Conservation (phyloP, 2,113 vertebrate species). For the Nipponia nippon region DNA sequence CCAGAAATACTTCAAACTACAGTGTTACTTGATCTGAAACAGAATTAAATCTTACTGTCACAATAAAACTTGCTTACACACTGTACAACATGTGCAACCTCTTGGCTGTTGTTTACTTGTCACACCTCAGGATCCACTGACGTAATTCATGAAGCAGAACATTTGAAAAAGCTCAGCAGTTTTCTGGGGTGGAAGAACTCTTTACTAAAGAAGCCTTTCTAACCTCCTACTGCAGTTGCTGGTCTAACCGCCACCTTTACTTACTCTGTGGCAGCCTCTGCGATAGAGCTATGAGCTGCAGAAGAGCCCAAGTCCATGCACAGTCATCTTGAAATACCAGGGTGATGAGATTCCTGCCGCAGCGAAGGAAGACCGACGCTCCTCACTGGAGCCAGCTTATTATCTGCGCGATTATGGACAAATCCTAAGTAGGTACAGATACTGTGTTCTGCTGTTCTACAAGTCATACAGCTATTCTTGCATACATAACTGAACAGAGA, state of each 20-base stretch:
- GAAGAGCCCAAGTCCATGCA: background rate
- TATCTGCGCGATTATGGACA: rapidly evolving
- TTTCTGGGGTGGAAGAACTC: background rate
- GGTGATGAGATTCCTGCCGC: background rate
- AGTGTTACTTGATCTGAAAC: background rate
- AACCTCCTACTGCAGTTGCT: background rate
- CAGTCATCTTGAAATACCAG: background rate
- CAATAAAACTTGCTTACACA: background rate
- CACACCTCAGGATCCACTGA: background rate
- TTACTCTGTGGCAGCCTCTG: background rate
- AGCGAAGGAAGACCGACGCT: background rate
- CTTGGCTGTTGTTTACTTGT: background rate
- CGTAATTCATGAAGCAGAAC: background rate
- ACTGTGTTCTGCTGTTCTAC: rapidly evolving
- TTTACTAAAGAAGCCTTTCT: background rate
- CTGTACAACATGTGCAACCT: background rate
- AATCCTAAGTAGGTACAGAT: background rate
- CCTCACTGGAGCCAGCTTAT: background rate
- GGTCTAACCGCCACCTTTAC: background rate
- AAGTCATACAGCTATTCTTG: background rate
- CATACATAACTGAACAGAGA: background rate
- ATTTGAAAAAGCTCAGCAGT: background rate
- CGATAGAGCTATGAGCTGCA: background rate
- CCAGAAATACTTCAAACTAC: background rate
- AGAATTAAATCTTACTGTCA: background rate